Base-by-base conservation (phyloP, 2,888 invertebrate species). In the Caenorhabditis wallacei region DNA sequence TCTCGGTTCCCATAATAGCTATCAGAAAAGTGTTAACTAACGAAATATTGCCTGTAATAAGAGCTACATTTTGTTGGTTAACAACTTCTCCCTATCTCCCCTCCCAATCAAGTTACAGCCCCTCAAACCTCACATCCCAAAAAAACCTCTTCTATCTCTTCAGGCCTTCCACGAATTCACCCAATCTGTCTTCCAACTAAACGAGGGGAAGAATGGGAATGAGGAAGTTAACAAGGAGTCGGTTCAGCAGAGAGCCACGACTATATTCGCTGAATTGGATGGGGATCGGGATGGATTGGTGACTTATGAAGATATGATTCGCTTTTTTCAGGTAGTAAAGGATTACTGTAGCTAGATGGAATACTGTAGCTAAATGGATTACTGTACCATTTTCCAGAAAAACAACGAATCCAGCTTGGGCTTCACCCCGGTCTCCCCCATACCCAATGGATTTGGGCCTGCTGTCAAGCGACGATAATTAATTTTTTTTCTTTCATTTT, bases 91-190 rank as follows among this genome's bases (percentile, higher is more conserved):
- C n/a, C n/a, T n/a, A n/a, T n/a, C n/a, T n/a, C n/a, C n/a, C n/a
- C n/a, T n/a, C n/a, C n/a, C n/a, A n/a, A n/a, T n/a, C n/a, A n/a
- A n/a, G n/a, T n/a, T n/a, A n/a, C n/a, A n/a, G n/a, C n/a, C n/a
- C n/a, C n/a, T n/a, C n/a, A n/a, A n/a, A n/a, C n/a, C n/a, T n/a
- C n/a, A n/a, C n/a, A n/a, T n/a, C n/a, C n/a, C n/a, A n/a, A n/a
- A n/a, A n/a, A n/a, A n/a, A n/a, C n/a, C n/a, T n/a, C 16, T 40
- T 40, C 13, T 2, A 10, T 4, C 10, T 10, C 11, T 40, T 2
- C 40, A 40, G 26, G 90, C 89, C 48, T 90, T 90, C 68, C 56
- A 79, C 26, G 87, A 89, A 2, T 90, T 90, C 80, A 89, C 90
- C 18, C 80, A 88, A 61, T 88, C 90, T 0, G 85, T 90, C 0